Evolutionary conservation across 2,113 vertebrate genomes (phyloP).

Genomic region (Nothoprocta pentlandii): DNA sequence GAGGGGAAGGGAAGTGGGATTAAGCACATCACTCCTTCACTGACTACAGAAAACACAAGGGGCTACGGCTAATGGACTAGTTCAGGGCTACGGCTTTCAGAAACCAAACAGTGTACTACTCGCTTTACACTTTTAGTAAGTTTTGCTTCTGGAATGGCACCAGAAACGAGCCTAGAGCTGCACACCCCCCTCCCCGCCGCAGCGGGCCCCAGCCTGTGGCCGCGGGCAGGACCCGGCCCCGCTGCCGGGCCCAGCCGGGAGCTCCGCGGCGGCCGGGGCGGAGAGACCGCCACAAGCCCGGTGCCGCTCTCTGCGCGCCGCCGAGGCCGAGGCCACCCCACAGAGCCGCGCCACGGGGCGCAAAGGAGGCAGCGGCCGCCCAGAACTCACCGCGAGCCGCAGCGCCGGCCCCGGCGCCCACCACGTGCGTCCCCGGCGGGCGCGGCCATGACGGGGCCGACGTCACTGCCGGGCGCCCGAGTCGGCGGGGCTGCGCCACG

Average conservation of each 20-base stretch:
- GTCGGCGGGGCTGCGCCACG: background rate
- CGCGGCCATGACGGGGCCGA: background rate
- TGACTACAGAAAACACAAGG: no score
- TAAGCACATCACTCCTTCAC: no score
- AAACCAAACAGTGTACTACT: background rate
- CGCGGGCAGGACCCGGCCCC: no score
- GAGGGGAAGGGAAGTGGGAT: no score
- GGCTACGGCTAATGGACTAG: no score
- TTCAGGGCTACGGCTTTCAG: background rate
- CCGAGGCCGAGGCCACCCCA: no score
- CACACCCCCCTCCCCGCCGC: background rate
- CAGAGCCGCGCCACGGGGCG: no score
- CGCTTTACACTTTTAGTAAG: background rate
- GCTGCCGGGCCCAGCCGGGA: no score
- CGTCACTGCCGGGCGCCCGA: background rate
- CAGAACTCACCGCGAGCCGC: background rate
- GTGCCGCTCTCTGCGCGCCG: no score
- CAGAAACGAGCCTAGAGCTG: background rate
- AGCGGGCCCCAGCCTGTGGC: no score
- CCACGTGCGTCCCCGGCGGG: background rate
- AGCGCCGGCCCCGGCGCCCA: accelerated
- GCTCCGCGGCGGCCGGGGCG: no score
- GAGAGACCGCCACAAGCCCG: background rate
- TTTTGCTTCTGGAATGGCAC: background rate
- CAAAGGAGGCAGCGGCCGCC: background rate